Percentiles rank a stretch among this genome's conserved stretches.
These are phyloP conservation scores for Tiaroga cobitis DNA, from an alignment of 2,797 vertebrate species.

Conservation along the genomic window DNA sequence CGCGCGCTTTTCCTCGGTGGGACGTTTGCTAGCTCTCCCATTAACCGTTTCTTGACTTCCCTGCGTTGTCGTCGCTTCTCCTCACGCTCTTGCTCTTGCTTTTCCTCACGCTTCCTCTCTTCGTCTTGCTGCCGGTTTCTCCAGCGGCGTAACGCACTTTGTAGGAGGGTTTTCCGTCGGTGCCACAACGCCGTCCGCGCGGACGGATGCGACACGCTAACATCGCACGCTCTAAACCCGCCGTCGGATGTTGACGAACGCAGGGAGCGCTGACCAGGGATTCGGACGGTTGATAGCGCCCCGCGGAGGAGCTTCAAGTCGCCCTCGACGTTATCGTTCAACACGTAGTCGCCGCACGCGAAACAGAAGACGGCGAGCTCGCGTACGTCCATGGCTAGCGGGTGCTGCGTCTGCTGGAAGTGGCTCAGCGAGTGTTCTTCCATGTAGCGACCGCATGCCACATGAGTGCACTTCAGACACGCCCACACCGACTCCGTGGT, in stretches of 20 bases:
- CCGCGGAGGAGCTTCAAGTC: slow-evolving; percentile 95
- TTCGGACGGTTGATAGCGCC: slow-evolving; percentile 88
- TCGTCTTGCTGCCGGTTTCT: slow-evolving; percentile 81
- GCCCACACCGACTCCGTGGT: slow-evolving; percentile 97
- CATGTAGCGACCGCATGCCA: slow-evolving; percentile 94
- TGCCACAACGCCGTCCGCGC: slow-evolving; percentile 92
- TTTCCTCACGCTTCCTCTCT: slow-evolving; percentile 79
- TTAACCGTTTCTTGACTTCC: slow-evolving; percentile 89
- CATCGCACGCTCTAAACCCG: slow-evolving; percentile 70
- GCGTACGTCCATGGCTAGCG: slow-evolving; percentile 95
- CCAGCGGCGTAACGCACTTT: slow-evolving; percentile 84
- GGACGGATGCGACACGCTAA: slow-evolving; percentile 76
- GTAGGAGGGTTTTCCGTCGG: slow-evolving; percentile 88
- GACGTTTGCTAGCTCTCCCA: slow-evolving; percentile 90
- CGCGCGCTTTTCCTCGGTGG: slow-evolving; percentile 95
- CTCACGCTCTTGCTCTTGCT: slow-evolving; percentile 84
- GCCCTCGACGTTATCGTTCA: slow-evolving; percentile 96
- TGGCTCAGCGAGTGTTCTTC: slow-evolving; percentile 94
- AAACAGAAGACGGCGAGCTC: slow-evolving; percentile 97
- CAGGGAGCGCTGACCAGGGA: slow-evolving; percentile 85
- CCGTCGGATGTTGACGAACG: slow-evolving; percentile 83
- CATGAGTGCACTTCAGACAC: slow-evolving; percentile 97
- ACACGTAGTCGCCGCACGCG: slow-evolving; percentile 93
- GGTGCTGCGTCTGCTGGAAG: slow-evolving; percentile 90
- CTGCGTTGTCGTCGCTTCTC: slow-evolving; percentile 85